These are phyloP conservation scores for Spodoptera exigua DNA, from an alignment of 2,888 invertebrate genomes.

Conservation along the genomic window DNA sequence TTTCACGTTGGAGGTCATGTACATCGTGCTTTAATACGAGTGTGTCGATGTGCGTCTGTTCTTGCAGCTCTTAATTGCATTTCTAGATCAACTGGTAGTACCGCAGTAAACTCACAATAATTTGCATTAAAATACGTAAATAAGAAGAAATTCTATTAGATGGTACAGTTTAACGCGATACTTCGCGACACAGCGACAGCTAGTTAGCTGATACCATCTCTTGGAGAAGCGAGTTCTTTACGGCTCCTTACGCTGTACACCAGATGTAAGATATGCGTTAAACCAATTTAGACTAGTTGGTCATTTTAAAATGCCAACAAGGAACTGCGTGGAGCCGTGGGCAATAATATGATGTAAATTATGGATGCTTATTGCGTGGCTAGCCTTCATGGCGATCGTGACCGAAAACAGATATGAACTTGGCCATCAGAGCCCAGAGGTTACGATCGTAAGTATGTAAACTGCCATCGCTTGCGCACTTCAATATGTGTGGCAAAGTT, in stretches of 20 bases:
- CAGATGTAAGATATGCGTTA: slow-evolving; percentile 76
- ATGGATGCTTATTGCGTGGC: slow-evolving; percentile 69
- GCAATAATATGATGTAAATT: slow-evolving; percentile 58
- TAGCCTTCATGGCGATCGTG: slow-evolving; percentile 73
- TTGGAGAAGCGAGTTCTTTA: slow-evolving; percentile 78
- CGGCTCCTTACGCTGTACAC: slow-evolving; percentile 75
- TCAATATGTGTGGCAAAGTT: slow-evolving; percentile 21
- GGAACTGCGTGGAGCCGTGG: slow-evolving; percentile 48
- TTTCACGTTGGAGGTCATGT: no score
- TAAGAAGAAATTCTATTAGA: slow-evolving; percentile 53
- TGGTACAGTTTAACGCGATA: slow-evolving; percentile 67
- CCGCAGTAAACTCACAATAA: slow-evolving; percentile 2
- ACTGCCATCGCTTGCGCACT: slow-evolving; percentile 26
- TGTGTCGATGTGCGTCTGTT: no score
- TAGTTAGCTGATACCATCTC: slow-evolving; percentile 82
- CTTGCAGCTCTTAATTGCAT: no score
- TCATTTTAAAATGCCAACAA: slow-evolving; percentile 63
- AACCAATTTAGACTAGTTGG: slow-evolving; percentile 75
- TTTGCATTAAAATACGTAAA: slow-evolving; percentile 43
- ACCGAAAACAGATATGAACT: slow-evolving; percentile 69
- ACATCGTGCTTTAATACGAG: no score
- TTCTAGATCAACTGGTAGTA: not conserved
- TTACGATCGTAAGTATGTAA: slow-evolving; percentile 34
- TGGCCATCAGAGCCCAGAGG: slow-evolving; percentile 43
- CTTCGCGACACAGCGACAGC: slow-evolving; percentile 73